Base-by-base conservation (phyloP, 2,888 invertebrate genomes). In the Dendrolimus pini region DNA sequence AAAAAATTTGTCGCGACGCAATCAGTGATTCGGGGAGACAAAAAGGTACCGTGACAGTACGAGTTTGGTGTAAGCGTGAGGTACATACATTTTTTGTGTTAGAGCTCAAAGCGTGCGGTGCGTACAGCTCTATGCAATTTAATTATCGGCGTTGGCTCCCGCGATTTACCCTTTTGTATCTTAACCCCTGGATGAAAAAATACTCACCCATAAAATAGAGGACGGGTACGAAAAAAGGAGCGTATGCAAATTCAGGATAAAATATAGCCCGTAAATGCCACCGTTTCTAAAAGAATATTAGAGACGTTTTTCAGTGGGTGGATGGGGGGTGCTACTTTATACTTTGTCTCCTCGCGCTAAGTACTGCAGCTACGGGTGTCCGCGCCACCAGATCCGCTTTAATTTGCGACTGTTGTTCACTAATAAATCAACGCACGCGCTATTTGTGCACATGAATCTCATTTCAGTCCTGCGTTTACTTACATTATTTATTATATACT, bases 181-280 rank as follows among this genome's bases (percentile, higher is more conserved):
- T 87, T 91, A 89, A 86, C 91, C 91, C 91, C 82, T 85, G 82
- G 84, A 83, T 85, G 83, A 89, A 89, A 91, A 90, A 91, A 90
- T 89, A 82, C 91, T 88, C 89, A 87, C 90, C 89, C 89, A 89
- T 89, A 89, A 89, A 89, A 86, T 87, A 89, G 89, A 89, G 86
- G 88, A 89, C 89, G 89, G 89, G 89, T 88, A 87, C 83, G 85
- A 85, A 89, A 86, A 91, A 89, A 91, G 87, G 88, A 90, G 91
- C 90, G 91, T 91, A 91, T 91, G 91, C 91, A 91, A 91, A 91
- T 91, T 91, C 91, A 82, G 91, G 91, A 91, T 91, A 91, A 91
- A 91, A 91, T 91, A 91, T 91, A 91, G 91, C 91, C 91, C 91
- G 91, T 91, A 91, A 91, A 91, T 91, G 91, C 91, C 91, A 90